These are phyloP conservation scores for Neotoma lepida DNA, from an alignment of 2,113 vertebrate genomes.

Conservation along the genomic window DNA sequence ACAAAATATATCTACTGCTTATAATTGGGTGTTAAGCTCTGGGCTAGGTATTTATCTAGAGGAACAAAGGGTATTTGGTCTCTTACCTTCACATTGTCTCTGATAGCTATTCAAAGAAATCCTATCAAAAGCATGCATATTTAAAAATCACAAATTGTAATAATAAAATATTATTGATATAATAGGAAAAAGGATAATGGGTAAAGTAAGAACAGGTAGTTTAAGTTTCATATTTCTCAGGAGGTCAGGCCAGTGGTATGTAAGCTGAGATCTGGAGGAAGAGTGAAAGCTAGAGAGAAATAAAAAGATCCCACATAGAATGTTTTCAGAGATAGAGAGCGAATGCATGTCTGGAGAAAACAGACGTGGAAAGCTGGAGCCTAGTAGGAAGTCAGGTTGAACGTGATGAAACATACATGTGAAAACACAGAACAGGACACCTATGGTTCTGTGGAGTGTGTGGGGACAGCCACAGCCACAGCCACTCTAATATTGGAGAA, in stretches of 20 bases:
- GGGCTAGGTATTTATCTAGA: not conserved
- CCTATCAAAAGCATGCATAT: not conserved
- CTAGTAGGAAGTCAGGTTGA: not conserved
- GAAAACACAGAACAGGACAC: not conserved
- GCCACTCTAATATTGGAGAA: not conserved
- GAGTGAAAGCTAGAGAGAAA: not conserved
- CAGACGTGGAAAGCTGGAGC: not conserved
- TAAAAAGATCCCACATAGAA: not conserved
- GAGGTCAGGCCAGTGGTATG: not conserved
- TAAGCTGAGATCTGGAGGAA: not conserved
- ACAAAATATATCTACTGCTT: not conserved
- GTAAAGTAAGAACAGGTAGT: not conserved
- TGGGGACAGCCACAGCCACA: not conserved
- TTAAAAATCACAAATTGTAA: not conserved
- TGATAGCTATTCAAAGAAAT: not conserved
- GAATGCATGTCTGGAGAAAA: not conserved
- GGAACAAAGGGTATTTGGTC: not conserved
- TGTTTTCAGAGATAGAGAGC: not conserved
- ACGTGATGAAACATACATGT: not conserved
- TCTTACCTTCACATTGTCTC: not conserved
- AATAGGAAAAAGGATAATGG: not conserved
- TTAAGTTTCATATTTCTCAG: not conserved
- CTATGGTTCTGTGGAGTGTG: not conserved
- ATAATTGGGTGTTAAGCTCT: not conserved
- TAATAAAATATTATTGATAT: not conserved